Evolutionary conservation across 37 sponge, comb jelly and placozoan genomes (phyloP).

Genomic region (Ianthella basta): DNA sequence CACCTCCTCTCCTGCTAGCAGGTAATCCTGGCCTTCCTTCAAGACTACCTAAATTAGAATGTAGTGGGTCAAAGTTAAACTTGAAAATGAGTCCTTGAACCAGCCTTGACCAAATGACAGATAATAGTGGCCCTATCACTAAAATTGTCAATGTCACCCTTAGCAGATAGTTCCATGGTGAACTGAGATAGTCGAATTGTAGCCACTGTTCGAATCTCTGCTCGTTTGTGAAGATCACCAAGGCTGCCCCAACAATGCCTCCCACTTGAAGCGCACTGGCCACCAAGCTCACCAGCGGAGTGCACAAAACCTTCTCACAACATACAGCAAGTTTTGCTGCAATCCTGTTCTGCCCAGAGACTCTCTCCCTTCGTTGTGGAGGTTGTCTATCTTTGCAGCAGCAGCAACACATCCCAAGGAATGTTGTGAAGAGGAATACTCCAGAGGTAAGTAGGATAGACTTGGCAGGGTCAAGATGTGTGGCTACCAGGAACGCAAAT

Average conservation of each 20-base stretch:
- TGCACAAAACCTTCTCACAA: conserved; percentile 14
- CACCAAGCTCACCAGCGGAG: conserved; percentile 24
- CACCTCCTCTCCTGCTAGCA: conserved; percentile 32
- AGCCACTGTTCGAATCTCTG: neutral
- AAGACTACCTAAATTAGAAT: neutral
- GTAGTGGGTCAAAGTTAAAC: neutral
- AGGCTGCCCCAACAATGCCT: neutral
- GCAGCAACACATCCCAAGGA: conserved; percentile 1
- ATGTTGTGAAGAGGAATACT: conserved; percentile 36
- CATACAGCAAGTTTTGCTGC: too few species aligned
- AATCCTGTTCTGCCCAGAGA: neutral
- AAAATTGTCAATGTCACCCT: conserved; percentile 28
- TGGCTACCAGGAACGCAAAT: conserved; percentile 43
- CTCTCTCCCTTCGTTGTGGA: neutral
- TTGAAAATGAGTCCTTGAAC: conserved; percentile 28
- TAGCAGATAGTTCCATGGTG: neutral
- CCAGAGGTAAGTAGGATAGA: conserved; percentile 49
- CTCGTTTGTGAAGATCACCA: neutral
- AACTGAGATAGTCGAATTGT: neutral
- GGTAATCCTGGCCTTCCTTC: conserved; percentile 21
- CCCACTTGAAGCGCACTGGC: conserved; percentile 40
- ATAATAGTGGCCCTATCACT: conserved; percentile 22
- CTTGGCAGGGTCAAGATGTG: conserved; percentile 26
- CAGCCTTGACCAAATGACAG: conserved; percentile 41
- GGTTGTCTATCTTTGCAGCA: neutral